Conservation (phyloP, 2,797 vertebrate genomes). For the Leptatherina wallacei region DNA sequence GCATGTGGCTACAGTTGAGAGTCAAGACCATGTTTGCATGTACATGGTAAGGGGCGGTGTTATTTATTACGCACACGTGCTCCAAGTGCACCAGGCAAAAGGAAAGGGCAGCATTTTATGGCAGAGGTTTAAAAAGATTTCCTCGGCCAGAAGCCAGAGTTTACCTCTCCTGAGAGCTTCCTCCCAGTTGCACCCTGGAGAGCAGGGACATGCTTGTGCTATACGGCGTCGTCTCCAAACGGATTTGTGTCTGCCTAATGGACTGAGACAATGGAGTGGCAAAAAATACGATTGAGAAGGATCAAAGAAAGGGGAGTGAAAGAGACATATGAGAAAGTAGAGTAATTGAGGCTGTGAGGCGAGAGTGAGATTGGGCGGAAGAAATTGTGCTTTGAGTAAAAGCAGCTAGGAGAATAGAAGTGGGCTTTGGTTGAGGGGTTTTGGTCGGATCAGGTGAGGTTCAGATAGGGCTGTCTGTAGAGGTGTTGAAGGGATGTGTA, state of each 20-base stretch:
- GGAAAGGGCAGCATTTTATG: conserved; percentile 60
- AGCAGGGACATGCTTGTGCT: conserved; percentile 48
- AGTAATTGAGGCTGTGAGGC: conserved; percentile 49
- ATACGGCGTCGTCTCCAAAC: conserved; percentile 66
- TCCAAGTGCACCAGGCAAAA: conserved; percentile 44
- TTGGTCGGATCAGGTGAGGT: conserved; percentile 24
- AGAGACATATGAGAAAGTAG: conserved; percentile 24
- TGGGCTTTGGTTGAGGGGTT: neutral
- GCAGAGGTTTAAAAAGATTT: conserved; percentile 73
- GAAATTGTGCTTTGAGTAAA: conserved; percentile 38
- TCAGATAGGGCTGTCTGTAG: conserved; percentile 11
- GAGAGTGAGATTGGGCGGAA: conserved; percentile 43
- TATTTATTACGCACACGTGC: conserved; percentile 61
- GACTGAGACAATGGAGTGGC: conserved; percentile 75
- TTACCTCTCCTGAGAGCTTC: conserved; percentile 61
- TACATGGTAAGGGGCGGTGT: conserved; percentile 33
- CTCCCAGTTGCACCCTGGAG: conserved; percentile 63
- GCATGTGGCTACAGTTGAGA: neutral
- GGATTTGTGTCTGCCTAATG: conserved; percentile 81
- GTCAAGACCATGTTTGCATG: conserved; percentile 12
- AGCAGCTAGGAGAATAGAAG: conserved; percentile 7
- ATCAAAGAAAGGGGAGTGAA: conserved; percentile 46
- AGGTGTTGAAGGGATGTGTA: conserved; percentile 37
- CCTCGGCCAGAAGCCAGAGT: conserved; percentile 61
- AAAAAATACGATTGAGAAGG: conserved; percentile 67